Percentiles rank a stretch among this genome's conserved stretches.
Conservation (phyloP, 2,888 invertebrate genomes). For the Hirtodrosophila cameraria region DNA sequence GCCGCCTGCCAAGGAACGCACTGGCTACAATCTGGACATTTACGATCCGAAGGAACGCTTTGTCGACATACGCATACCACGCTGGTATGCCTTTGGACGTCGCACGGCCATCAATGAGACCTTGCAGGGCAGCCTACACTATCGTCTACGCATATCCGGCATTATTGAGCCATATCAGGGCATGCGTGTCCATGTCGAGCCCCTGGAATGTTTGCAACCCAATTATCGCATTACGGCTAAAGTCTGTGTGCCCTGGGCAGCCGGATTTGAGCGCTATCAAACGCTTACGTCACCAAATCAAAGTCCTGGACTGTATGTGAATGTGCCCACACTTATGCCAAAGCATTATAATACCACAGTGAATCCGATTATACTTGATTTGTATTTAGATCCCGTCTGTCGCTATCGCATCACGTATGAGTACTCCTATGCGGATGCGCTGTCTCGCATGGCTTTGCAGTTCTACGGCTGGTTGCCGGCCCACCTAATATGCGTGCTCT, state of each 20-base stretch:
- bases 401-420: constrained; percentile 88
- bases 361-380: constrained; percentile 85
- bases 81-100: constrained; percentile 83
- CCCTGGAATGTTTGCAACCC: constrained; percentile 74
- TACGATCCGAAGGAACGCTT: constrained; percentile 85
- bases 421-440: constrained; percentile 86
- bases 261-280: constrained; percentile 86
- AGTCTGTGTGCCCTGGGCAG: constrained; percentile 88
- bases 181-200: constrained; percentile 86
- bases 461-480: constrained; percentile 88
- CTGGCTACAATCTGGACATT: constrained; percentile 87
- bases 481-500: constrained; percentile 87
- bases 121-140: constrained; percentile 86
- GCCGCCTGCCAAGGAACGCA: constrained; percentile 83
- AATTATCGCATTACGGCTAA: constrained; percentile 86
- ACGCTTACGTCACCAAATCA: constrained; percentile 60
- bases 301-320: constrained; percentile 85
- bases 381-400: constrained; percentile 89
- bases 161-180: constrained; percentile 87
- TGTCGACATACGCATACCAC: constrained; percentile 81
- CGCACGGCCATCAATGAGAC: constrained; percentile 85
- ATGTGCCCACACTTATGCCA: constrained; percentile 86
- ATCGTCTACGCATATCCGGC: constrained; percentile 86
- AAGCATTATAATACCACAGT: constrained; percentile 82
- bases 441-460: constrained; percentile 88